Evolutionary conservation across 2,797 vertebrate species (phyloP).

Genomic region (Myotis myotis): DNA sequence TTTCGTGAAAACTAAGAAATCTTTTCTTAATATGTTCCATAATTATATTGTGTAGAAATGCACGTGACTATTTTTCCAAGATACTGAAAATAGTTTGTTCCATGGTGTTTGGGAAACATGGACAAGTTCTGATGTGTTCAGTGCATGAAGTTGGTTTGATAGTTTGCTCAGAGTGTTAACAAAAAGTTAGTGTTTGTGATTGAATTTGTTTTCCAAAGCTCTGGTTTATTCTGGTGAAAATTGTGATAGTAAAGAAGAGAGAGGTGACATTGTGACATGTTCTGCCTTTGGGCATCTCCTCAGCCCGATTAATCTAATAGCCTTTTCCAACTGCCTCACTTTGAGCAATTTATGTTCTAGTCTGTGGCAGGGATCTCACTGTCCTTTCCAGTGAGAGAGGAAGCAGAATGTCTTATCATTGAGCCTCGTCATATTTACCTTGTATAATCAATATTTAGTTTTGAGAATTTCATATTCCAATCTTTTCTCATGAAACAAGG

Average conservation of each 20-base stretch:
- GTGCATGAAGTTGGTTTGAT: not conserved
- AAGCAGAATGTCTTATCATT: not conserved
- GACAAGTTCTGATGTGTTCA: conserved; percentile 33
- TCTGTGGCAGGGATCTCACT: not conserved
- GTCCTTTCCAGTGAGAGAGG: not conserved
- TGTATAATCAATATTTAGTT: conserved; percentile 14
- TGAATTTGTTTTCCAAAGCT: conserved; percentile 37
- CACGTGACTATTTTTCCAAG: conserved; percentile 9
- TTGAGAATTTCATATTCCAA: conserved; percentile 22
- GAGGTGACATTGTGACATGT: not conserved
- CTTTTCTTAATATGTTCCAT: not conserved
- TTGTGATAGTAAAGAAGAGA: not conserved
- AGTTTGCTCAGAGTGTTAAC: conserved; percentile 13
- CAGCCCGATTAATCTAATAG: not conserved
- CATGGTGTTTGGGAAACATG: not conserved
- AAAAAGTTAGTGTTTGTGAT: not conserved
- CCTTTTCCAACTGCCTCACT: conserved; percentile 18
- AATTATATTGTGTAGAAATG: conserved; percentile 10
- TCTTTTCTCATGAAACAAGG: conserved; percentile 2
- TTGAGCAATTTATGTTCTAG: not conserved
- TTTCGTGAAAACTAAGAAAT: not conserved
- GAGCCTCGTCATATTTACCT: not conserved
- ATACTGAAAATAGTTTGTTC: conserved; percentile 26
- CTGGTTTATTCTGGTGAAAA: conserved; percentile 42
- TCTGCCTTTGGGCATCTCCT: not conserved